phyloP scores from a whole-genome alignment of 1,140 invertebrate genomes.

The Hirudo medicinalis region DNA sequence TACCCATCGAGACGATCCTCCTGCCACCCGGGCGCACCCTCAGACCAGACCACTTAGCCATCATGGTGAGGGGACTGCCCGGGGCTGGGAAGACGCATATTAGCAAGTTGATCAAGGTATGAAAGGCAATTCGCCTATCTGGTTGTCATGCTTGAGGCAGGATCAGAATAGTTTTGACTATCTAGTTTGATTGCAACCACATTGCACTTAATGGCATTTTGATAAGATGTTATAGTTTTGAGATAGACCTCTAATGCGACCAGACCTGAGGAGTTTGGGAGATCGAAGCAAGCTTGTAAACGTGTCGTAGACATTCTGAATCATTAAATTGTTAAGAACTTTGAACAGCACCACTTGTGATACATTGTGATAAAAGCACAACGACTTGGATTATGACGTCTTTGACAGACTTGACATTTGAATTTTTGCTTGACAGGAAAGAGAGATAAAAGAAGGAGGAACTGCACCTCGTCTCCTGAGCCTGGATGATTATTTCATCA shows the following conservation, averaged over 20 bases:
- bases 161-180: background rate
- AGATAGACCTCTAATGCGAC: too few species aligned
- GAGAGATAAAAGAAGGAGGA: conserved; percentile 59
- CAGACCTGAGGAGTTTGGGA: too few species aligned
- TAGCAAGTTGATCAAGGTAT: conserved; percentile 71
- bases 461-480: conserved; percentile 74
- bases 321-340: too few species aligned
- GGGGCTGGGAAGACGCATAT: conserved; percentile 77
- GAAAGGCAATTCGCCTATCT: conserved; percentile 16
- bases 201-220: background rate
- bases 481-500: conserved; percentile 88
- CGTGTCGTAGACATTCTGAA: too few species aligned
- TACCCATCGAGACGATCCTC: conserved; percentile 67
- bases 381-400: too few species aligned
- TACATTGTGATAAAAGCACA: too few species aligned
- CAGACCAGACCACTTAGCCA: conserved; percentile 66
- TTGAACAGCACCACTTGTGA: too few species aligned
- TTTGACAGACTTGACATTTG: background rate
- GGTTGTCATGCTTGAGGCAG: too few species aligned
- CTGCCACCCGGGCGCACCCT: conserved; percentile 56
- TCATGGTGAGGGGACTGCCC: conserved; percentile 75
- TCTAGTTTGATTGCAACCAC: background rate
- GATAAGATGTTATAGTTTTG: too few species aligned
- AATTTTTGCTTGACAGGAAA: conserved; percentile 46
- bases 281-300: too few species aligned